Evolutionary conservation across 2,113 vertebrate species (phyloP).

Genomic region (Hippocampus zosterae): DNA sequence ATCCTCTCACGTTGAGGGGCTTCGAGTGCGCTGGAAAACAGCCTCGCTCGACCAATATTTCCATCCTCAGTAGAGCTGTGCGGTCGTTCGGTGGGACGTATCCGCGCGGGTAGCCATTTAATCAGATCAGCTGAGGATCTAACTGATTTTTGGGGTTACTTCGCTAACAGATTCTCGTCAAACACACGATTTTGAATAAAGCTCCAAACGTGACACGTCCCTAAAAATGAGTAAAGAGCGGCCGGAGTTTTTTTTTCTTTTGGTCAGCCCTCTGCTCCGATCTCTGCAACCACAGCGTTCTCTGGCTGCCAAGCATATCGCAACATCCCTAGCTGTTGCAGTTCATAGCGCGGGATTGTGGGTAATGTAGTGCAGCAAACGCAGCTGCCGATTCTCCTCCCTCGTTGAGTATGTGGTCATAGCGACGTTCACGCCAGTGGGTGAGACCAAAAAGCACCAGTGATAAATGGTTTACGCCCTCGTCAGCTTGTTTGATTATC

Average conservation of each 20-base stretch:
- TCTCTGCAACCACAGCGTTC: conserved; percentile 63
- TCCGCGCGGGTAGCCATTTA: conserved; percentile 39
- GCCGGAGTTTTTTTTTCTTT: conserved; percentile 19
- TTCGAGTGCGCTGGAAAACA: conserved; percentile 26
- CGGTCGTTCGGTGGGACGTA: conserved; percentile 34
- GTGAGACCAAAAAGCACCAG: not conserved
- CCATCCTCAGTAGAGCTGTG: conserved; percentile 57
- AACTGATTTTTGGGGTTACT: conserved; percentile 27
- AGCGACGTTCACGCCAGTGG: conserved; percentile 2
- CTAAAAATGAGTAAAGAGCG: conserved; percentile 29
- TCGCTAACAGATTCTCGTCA: conserved; percentile 22
- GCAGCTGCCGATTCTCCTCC: conserved; percentile 16
- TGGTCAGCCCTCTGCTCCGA: conserved; percentile 31
- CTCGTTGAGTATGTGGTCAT: conserved; percentile 11
- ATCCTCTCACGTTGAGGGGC: conserved; percentile 56
- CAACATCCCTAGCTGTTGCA: conserved; percentile 64
- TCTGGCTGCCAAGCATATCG: conserved; percentile 61
- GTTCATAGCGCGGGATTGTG: conserved; percentile 47
- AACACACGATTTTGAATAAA: not conserved
- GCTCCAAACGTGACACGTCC: conserved; percentile 1
- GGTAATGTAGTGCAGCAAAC: conserved; percentile 46
- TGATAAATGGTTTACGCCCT: not conserved
- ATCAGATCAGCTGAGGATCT: conserved; percentile 38
- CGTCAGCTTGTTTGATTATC: not conserved
- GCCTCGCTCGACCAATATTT: conserved; percentile 23